Evolutionary conservation across 2,797 vertebrate species (phyloP).

Genomic region (Falco berigora): DNA sequence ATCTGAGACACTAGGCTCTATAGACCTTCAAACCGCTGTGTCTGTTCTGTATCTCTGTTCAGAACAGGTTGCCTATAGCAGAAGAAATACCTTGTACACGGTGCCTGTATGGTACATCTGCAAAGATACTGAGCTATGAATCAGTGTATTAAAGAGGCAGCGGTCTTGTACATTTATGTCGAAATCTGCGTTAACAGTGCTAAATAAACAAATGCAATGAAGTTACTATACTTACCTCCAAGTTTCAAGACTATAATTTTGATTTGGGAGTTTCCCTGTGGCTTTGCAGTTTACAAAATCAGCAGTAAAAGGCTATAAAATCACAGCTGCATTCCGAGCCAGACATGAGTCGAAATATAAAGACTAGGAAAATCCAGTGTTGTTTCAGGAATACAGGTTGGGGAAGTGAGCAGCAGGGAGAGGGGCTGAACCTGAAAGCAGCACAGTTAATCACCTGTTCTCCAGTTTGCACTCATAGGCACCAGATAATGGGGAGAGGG

Average conservation of each 20-base stretch:
- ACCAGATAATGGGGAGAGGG: conserved; percentile 27
- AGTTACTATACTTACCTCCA: background rate
- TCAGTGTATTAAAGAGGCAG: background rate
- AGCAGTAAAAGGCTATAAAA: conserved; percentile 48
- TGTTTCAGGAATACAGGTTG: conserved; percentile 15
- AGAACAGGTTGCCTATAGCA: background rate
- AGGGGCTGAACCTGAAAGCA: conserved; percentile 9
- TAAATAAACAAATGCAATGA: background rate
- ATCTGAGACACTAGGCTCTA: background rate
- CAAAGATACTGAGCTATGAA: background rate
- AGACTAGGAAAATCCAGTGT: conserved; percentile 5
- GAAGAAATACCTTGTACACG: background rate
- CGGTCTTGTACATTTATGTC: background rate
- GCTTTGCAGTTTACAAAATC: conserved; percentile 55
- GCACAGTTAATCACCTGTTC: conserved; percentile 59
- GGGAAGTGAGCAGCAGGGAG: background rate
- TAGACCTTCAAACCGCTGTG: background rate
- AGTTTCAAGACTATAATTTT: conserved; percentile 22
- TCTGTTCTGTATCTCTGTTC: background rate
- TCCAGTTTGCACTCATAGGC: conserved; percentile 35
- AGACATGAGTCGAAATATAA: conserved; percentile 14
- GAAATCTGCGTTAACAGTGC: background rate
- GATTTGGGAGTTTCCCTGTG: conserved; percentile 36
- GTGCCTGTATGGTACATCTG: background rate
- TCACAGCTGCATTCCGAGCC: conserved; percentile 33